These are phyloP conservation scores for Trichomycterus rosablanca DNA, from an alignment of 2,113 vertebrate genomes.

Conservation along the genomic window DNA sequence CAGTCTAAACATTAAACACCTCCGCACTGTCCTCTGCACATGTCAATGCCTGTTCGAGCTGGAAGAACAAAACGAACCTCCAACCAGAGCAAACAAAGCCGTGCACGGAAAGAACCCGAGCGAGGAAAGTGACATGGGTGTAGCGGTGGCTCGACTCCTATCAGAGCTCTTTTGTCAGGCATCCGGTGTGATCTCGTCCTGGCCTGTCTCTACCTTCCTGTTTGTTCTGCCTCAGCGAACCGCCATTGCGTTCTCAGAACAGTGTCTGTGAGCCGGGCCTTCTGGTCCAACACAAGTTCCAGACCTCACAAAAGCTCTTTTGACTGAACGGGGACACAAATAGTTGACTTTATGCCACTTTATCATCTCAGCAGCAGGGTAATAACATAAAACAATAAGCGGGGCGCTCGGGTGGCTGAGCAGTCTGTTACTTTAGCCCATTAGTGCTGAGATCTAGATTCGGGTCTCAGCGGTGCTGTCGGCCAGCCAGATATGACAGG, in stretches of 20 bases:
- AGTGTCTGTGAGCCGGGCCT: too few relatives aligned
- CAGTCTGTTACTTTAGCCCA: too few relatives aligned
- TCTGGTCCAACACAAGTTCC: too few relatives aligned
- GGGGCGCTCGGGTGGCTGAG: too few relatives aligned
- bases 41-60: not conserved
- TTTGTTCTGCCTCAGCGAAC: slow-evolving; percentile 1
- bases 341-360: too few relatives aligned
- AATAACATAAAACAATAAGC: too few relatives aligned
- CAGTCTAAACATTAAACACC: not conserved
- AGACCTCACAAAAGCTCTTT: not conserved
- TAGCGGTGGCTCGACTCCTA: slow-evolving; percentile 18
- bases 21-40: not conserved
- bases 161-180: slow-evolving; percentile 16
- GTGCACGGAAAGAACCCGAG: not conserved
- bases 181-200: slow-evolving; percentile 21
- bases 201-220: slow-evolving; percentile 9
- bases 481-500: too few relatives aligned
- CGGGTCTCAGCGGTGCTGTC: too few relatives aligned
- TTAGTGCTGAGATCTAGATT: too few relatives aligned
- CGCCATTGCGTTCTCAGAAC: not conserved
- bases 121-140: not conserved
- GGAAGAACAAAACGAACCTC: not conserved
- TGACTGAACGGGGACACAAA: too few relatives aligned
- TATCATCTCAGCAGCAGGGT: too few relatives aligned
- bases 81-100: not conserved